Conservation (phyloP, 2,797 vertebrate genomes). For the Sebastes umbrosus region DNA sequence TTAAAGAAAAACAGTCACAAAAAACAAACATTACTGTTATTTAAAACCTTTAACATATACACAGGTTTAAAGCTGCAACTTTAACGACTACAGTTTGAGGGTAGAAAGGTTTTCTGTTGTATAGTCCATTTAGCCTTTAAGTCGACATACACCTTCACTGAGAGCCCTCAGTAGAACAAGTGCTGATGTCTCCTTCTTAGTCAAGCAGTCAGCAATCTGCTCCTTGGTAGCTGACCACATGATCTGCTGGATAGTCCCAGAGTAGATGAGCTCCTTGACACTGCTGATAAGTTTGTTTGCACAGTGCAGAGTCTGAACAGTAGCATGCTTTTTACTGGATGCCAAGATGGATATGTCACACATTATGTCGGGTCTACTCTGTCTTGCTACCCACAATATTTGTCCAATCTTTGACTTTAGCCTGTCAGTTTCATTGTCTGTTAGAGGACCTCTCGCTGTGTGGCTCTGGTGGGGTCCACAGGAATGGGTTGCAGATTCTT, state of each 20-base stretch:
- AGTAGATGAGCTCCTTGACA: background rate
- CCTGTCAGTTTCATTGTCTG: background rate
- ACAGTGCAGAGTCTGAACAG: background rate
- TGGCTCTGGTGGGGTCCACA: slow-evolving; percentile 2
- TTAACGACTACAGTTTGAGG: background rate
- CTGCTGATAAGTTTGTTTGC: background rate
- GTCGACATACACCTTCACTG: background rate
- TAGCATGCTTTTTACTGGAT: slow-evolving; percentile 5
- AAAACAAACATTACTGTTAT: background rate
- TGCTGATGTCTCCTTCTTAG: slow-evolving; percentile 19
- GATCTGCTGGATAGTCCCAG: background rate
- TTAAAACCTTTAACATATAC: background rate
- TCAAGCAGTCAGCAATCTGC: slow-evolving; percentile 2
- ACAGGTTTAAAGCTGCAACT: background rate
- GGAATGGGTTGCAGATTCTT: slow-evolving; percentile 22
- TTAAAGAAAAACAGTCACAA: background rate
- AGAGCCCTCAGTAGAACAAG: background rate
- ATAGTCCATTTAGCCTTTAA: background rate
- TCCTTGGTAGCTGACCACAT: background rate
- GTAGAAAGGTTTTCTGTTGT: background rate
- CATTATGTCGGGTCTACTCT: slow-evolving; percentile 9
- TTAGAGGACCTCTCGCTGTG: background rate
- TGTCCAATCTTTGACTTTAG: slow-evolving; percentile 29
- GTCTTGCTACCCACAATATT: slow-evolving; percentile 27
- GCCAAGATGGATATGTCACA: slow-evolving; percentile 17